Evolutionary conservation across 1,140 invertebrate genomes (phyloP), one percentile per base, ranked within the genome.

Genomic region (Lordiphosa mommai): DNA sequence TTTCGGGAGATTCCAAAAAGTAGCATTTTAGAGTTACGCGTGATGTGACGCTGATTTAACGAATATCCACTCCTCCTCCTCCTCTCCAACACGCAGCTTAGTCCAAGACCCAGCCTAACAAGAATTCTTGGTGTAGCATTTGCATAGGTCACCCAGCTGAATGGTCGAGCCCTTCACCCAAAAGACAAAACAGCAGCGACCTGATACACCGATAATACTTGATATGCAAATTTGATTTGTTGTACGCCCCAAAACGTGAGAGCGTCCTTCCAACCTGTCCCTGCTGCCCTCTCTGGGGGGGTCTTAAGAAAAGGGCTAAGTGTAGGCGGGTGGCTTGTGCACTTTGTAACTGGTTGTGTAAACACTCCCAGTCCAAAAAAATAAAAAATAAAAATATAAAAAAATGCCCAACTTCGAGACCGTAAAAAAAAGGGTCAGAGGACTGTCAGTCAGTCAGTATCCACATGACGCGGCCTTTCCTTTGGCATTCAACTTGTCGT

Each of bases 271-370:
- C 38, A 12, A 13, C 43, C 55, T 4, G 7, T 30, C 10, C 12
- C 40, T 30, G 32, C 23, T 3, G 16, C 17, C 30, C 32, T n/a
- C 40, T 43, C n/a, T 40, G 10, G 17, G 16, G 32, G 17, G 41
- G 16, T 9, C 3, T 10, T 38, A 55, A 16, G 50, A 41, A 32
- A 63, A 53, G 43, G 52, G 33, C 51, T 61, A 63, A 52, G 44
- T 49, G 38, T 9, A 23, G 40, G 40, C 49, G 76, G 55, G 53
- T 76, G 76, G 77, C 77, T 82, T 84, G 61, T 76, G 76, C 77
- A 84, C 77, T 84, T 84, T 84, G 77, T 84, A 84, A 84, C 72
- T 84, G 77, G 77, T 84, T 84, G 72, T 84, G 77, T 84, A 84
- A 84, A 84, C 77, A 82, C 77, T 84, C 43, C 7, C 44, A 41